Percentiles rank a stretch among this genome's conserved stretches.
These are phyloP conservation scores for Crocodylus rhombifer DNA, from an alignment of 2,797 vertebrate species.

Conservation along the genomic window DNA sequence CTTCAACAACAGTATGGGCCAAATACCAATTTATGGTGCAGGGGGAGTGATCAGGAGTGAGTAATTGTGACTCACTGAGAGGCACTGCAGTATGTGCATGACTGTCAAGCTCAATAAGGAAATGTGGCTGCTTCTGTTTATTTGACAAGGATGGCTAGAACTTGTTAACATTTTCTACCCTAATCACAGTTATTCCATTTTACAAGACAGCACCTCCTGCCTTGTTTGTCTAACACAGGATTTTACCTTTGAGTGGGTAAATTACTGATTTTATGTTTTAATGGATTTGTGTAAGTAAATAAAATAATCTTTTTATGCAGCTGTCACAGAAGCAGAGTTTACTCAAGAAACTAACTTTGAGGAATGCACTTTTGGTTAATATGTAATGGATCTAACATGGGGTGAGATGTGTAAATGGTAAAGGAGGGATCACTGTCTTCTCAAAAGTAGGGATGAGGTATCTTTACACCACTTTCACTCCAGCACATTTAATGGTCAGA, in stretches of 20 bases:
- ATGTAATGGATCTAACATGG: background rate
- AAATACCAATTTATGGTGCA: background rate
- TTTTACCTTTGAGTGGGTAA: background rate
- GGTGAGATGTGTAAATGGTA: background rate
- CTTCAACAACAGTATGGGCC: background rate
- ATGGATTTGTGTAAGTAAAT: background rate
- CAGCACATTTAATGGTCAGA: background rate
- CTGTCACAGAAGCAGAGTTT: background rate
- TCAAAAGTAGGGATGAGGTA: background rate
- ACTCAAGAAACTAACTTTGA: background rate
- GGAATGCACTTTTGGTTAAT: background rate
- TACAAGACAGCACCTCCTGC: background rate
- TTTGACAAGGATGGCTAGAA: background rate
- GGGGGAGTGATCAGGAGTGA: background rate
- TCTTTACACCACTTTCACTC: background rate
- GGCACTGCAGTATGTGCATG: background rate
- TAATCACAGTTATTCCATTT: background rate
- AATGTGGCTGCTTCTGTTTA: background rate
- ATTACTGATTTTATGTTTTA: background rate
- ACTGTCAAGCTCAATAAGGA: background rate
- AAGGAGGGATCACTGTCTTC: background rate
- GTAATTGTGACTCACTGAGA: background rate
- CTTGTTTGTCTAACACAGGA: background rate
- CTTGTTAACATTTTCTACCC: background rate
- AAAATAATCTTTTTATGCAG: background rate